Percentiles rank a stretch among this genome's conserved stretches.
These are phyloP conservation scores for Drosophila yooni DNA, from an alignment of 2,888 invertebrate genomes.

Conservation along the genomic window DNA sequence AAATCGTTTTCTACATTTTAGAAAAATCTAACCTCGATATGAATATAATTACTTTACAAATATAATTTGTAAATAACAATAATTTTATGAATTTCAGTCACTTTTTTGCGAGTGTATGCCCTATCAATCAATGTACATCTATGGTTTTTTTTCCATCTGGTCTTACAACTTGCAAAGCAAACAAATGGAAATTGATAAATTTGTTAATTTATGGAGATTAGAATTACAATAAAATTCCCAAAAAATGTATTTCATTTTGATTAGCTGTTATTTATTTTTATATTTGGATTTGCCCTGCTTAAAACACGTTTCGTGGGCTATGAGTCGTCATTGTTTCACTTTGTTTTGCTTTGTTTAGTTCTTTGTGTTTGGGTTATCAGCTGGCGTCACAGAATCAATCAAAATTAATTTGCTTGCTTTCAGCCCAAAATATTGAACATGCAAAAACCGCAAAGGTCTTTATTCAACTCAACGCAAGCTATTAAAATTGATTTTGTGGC, in stretches of 20 bases:
- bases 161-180: not conserved
- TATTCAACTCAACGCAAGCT: constrained; percentile 4
- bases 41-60: not conserved
- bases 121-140: not conserved
- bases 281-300: constrained; percentile 1
- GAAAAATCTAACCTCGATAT: not conserved
- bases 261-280: constrained; percentile 3
- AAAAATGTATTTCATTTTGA: not conserved
- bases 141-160: not conserved
- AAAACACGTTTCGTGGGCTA: constrained; percentile 11
- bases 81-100: not conserved
- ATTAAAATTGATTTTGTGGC: constrained; percentile 39
- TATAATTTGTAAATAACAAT: not conserved
- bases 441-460: constrained; percentile 1
- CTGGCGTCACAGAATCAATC: constrained; percentile 41
- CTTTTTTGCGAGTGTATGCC: not conserved
- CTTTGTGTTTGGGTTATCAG: not conserved
- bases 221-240: not conserved
- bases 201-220: not conserved
- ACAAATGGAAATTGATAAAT: not conserved
- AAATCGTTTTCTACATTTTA: not conserved
- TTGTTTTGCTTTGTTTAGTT: not conserved
- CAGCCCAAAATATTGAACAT: not conserved
- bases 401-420: not conserved
- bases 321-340: constrained; percentile 2